Base-by-base conservation (phyloP, 2,113 vertebrate species). In the Procavia capensis region DNA sequence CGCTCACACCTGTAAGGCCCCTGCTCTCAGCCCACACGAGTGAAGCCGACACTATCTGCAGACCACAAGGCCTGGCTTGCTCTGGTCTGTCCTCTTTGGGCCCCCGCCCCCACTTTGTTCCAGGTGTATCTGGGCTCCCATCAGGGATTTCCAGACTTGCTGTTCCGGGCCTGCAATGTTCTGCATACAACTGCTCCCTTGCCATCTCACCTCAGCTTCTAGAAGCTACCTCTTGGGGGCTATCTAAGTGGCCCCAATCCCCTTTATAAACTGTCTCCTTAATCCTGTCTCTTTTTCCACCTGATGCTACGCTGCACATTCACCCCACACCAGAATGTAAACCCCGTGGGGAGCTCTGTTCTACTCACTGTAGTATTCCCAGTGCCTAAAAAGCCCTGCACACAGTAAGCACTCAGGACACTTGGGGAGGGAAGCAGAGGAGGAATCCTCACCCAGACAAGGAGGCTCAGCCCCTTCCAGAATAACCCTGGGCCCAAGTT, bases 241-340 rank as follows among this genome's bases (percentile, higher is more conserved):
- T 59, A 27, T 36, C 2, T 5, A 34, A 50, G 36, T 17, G 54
- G 76, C 24, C 22, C 19, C n/a, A 2, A 6, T 10, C 20, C 6
- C 8, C 66, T 24, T 36, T 25, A 27, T 41, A 36, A 50, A 34
- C 64, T 4, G 9, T 9, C 29, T n/a, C 78, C 83, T 39, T 20
- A 47, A 24, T 54, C 11, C 17, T 31, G 43, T 39, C n/a, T 68
- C 10, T n/a, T 3, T 20, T 72, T 50, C 9, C 39, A 57, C 41
- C 31, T 5, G 29, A 59, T 10, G 19, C 13, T 6, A 9, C 22
- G 11, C 75, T 20, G 20, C 2, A 27, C 3, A 4, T 3, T 34
- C 54, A 27, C 36, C 59, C 66, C 25, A 3, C 47, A n/a, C 61
- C 6, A 75, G n/a, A 22, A 16, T 0, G 0, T 1, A 29, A 14